phyloP scores from a whole-genome alignment of 2,888 invertebrate genomes.

The Plagodis dolabraria region DNA sequence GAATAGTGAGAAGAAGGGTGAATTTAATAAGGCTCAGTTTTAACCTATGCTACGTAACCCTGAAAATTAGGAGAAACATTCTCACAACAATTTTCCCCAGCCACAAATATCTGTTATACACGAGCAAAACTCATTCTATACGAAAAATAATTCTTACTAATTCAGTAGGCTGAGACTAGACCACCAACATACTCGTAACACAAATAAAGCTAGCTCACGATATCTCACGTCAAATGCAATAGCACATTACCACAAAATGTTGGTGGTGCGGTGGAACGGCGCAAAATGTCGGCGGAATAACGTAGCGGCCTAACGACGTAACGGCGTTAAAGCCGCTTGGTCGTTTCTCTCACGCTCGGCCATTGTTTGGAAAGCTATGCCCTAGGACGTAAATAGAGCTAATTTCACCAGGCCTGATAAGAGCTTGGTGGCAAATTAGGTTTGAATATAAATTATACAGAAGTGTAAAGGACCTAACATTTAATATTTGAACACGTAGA shows the following conservation, averaged over 20 bases:
- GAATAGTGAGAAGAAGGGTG: too few species aligned
- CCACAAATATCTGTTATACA: not conserved
- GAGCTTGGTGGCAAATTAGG: constrained; percentile 22
- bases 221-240: constrained; percentile 37
- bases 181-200: constrained; percentile 11
- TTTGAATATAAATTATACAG: constrained; percentile 7
- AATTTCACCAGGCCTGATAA: constrained; percentile 22
- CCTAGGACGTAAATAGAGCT: constrained; percentile 27
- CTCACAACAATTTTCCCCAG: too few species aligned
- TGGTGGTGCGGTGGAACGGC: constrained; percentile 22
- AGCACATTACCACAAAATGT: constrained; percentile 36
- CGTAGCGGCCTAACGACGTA: not conserved
- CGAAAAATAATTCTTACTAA: not conserved
- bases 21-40: too few species aligned
- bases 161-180: constrained; percentile 6
- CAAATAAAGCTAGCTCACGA: constrained; percentile 23
- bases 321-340: too few species aligned
- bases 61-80: too few species aligned
- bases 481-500: too few species aligned
- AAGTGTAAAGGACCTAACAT: not conserved
- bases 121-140: not conserved
- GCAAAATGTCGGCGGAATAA: not conserved
- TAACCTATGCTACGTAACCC: too few species aligned
- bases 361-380: constrained; percentile 22
- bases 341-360: constrained; percentile 19